Conservation (phyloP, 2,888 invertebrate species). For the Deilephila elpenor region DNA sequence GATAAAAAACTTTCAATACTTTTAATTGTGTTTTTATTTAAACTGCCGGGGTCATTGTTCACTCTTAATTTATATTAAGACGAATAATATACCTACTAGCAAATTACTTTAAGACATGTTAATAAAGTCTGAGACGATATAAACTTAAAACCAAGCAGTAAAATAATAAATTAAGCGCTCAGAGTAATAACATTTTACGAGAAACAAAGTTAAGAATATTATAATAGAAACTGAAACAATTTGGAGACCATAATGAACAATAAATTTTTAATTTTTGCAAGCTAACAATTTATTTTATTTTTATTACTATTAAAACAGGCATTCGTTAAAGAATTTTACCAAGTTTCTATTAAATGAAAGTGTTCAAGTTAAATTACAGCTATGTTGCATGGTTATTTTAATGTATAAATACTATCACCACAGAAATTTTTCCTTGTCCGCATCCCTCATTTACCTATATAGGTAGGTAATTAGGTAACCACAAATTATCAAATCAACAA, state of each 20-base stretch:
- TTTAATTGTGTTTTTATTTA: too few species aligned
- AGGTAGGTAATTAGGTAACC: too few species aligned
- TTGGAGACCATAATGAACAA: background rate
- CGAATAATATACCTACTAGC: too few species aligned
- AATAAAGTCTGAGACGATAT: background rate
- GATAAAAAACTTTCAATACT: too few species aligned
- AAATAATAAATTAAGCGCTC: slow-evolving; percentile 19
- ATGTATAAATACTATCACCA: too few species aligned
- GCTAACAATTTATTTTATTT: background rate
- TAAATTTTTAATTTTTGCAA: background rate
- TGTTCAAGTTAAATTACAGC: background rate
- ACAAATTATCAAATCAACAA: too few species aligned
- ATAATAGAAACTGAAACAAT: slow-evolving; percentile 28
- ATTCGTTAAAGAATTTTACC: background rate
- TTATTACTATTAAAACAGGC: slow-evolving; percentile 4
- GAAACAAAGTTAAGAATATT: slow-evolving; percentile 31
- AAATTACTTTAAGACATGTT: background rate
- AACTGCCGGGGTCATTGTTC: too few species aligned
- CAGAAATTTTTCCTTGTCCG: too few species aligned
- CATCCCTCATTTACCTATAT: too few species aligned
- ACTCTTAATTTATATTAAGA: too few species aligned
- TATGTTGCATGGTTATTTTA: too few species aligned
- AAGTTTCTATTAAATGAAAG: background rate
- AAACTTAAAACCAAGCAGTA: slow-evolving; percentile 21
- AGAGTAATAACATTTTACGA: slow-evolving; percentile 24